These are phyloP conservation scores for Schrankia costaestrigalis DNA, from an alignment of 2,888 invertebrate species.

Conservation along the genomic window DNA sequence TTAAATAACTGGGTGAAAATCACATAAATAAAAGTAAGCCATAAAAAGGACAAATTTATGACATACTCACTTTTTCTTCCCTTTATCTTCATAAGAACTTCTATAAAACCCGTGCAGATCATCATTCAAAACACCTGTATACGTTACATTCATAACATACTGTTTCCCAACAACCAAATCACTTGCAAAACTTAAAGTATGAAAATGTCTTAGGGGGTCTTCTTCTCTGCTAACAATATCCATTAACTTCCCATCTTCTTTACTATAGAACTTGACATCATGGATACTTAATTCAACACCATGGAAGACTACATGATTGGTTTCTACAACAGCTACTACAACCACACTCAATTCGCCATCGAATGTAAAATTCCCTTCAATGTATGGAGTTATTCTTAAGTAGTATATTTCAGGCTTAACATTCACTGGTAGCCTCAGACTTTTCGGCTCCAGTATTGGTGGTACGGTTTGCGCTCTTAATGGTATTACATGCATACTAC, in stretches of 20 bases:
- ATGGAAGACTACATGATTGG: conserved; percentile 87
- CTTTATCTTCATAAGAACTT: conserved; percentile 87
- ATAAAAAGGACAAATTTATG: neutral
- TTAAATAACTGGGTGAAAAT: neutral
- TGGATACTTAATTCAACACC: conserved; percentile 85
- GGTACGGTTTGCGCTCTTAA: conserved; percentile 50
- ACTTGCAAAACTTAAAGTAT: conserved; percentile 83
- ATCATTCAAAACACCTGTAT: conserved; percentile 86
- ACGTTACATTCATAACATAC: conserved; percentile 86
- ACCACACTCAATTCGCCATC: conserved; percentile 84
- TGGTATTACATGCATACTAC: conserved; percentile 56
- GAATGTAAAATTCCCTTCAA: conserved; percentile 90
- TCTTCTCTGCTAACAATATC: conserved; percentile 66
- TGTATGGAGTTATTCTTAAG: conserved; percentile 85
- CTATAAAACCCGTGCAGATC: conserved; percentile 90
- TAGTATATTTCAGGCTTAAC: conserved; percentile 86
- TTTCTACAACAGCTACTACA: conserved; percentile 81
- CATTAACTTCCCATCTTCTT: conserved; percentile 50
- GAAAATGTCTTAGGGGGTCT: conserved; percentile 84
- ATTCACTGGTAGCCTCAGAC: conserved; percentile 86
- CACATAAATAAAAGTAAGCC: neutral
- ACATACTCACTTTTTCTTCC: conserved; percentile 83
- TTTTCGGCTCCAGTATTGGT: conserved; percentile 35
- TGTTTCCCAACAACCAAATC: conserved; percentile 79
- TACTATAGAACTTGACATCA: conserved; percentile 76